Evolutionary conservation across 2,888 invertebrate species (phyloP), one percentile per base, ranked within the genome.

Genomic region (Scaeva pyrastri): DNA sequence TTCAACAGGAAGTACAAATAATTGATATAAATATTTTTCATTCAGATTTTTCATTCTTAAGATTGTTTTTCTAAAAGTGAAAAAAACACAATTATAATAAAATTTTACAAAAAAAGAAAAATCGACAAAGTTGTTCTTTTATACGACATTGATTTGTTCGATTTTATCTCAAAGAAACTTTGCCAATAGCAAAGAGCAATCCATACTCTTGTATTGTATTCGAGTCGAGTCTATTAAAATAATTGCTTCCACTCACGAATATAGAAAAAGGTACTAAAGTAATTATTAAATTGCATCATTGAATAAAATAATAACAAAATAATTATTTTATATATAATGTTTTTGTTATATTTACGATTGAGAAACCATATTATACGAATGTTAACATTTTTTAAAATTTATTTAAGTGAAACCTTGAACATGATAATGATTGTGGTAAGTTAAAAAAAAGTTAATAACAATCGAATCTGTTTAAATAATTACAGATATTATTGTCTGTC

Each of bases 161-260:
- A 31, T 66, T 14, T 79, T 73, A 48, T 55, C 78, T 58, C 21
- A 41, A 31, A 31, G 31, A 31, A 7, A 31, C 31, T 31, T 80
- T 70, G 39, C 31, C n/a, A 75, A 66, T 66, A 60, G 14, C 16
- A 19, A 31, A 0, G 26, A 26, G 26, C 11, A n/a, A n/a, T n/a
- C n/a, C n/a, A 10, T 16, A 7, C 43, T 23, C n/a, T 26, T 26
- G 5, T n/a, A 23, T 45, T 6, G 1, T 45, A 64, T 16, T 62
- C 12, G 5, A 64, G 26, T 66, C 7, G 8, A 31, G 31, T 7
- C 31, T 31, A 4, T 31, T 39, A 50, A 12, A 39, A 21, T 50
- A 58, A 66, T 66, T 66, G 43, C 36, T 66, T 31, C 31, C 14
- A 45, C 66, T 66, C 66, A 66, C 66, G 66, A 66, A 66, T 66